phyloP scores from a whole-genome alignment of 2,113 vertebrate genomes.

The Gambusia holbrooki region DNA sequence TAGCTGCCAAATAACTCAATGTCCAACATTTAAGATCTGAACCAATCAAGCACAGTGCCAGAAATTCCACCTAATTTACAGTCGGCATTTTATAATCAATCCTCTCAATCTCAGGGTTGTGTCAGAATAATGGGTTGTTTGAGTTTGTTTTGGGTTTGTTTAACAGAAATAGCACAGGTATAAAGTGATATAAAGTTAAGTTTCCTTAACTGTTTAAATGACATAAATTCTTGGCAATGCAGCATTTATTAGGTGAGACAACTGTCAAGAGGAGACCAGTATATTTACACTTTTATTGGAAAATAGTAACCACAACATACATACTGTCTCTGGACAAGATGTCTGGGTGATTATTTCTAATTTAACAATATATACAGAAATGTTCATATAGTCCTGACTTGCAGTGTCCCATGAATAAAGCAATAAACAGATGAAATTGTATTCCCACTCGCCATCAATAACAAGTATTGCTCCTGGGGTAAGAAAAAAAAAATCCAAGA shows the following conservation, averaged over 20 bases:
- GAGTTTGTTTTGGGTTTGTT: background rate
- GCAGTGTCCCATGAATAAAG: constrained; percentile 51
- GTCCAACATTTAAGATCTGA: too few species aligned
- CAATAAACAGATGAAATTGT: constrained; percentile 53
- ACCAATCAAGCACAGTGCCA: too few species aligned
- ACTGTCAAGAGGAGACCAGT: constrained; percentile 18
- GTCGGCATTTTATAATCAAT: too few species aligned
- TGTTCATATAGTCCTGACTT: constrained; percentile 53
- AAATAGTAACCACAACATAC: constrained; percentile 9
- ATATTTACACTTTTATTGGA: constrained; percentile 28
- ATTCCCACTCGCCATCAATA: constrained; percentile 43
- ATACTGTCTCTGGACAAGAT: constrained; percentile 27
- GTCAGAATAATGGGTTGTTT: too few species aligned
- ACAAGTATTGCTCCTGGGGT: constrained; percentile 43
- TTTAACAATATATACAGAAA: constrained; percentile 40
- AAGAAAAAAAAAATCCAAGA: constrained; percentile 29
- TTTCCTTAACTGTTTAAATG: background rate
- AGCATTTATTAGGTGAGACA: background rate
- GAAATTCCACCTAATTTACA: too few species aligned
- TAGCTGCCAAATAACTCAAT: too few species aligned
- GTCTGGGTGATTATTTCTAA: constrained; percentile 49
- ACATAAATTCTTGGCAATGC: background rate
- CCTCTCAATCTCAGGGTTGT: too few species aligned
- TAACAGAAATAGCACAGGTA: background rate
- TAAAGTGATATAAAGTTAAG: background rate